Base-by-base conservation (phyloP, 2,888 invertebrate genomes). In the Resseliella maxima region DNA sequence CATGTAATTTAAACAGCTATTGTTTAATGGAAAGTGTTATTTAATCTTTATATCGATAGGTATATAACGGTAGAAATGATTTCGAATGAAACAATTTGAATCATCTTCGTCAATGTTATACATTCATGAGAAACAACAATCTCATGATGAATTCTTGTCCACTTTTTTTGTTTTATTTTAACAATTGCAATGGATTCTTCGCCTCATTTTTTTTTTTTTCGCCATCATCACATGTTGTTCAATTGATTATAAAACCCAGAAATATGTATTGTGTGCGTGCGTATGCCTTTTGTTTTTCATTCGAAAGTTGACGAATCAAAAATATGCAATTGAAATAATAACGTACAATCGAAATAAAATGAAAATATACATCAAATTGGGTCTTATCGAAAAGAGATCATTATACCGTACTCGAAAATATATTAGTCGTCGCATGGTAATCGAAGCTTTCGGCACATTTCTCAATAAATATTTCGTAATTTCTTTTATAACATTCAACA, bases 401-500 rank as follows among this genome's bases (percentile, higher is more conserved):
- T 72, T n/a, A n/a, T n/a, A n/a, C n/a, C n/a, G n/a, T n/a, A n/a
- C n/a, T n/a, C n/a, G n/a, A n/a, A n/a, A n/a, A 12, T 27, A 24
- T 59, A 24, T 59, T 72, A 35, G 31, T 72, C 15, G 24, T 31
- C 31, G 12, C 12, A 35, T 27, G 24, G 59, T 8, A 59, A 59
- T 59, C 59, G 59, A 59, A 59, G 59, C 59, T 59, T 59, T 59
- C 24, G 59, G 59, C 59, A 59, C 1, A 59, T 59, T 59, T 72
- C 72, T 15, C 31, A 72, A 72, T 72, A 12, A 27, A 31, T 18
- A 50, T 35, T 72, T 72, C 72, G 72, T 72, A 72, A 72, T 72
- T 27, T 72, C 31, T 72, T 72, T 72, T 72, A 72, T 72, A 72
- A 72, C 35, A 15, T 59, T 72, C 72, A 50, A 72, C 18, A 72